A percentile compares a stretch with the other conserved stretches of the same genome.
phyloP scores from a whole-genome alignment of 1,140 invertebrate species.

The Papilio glaucus region DNA sequence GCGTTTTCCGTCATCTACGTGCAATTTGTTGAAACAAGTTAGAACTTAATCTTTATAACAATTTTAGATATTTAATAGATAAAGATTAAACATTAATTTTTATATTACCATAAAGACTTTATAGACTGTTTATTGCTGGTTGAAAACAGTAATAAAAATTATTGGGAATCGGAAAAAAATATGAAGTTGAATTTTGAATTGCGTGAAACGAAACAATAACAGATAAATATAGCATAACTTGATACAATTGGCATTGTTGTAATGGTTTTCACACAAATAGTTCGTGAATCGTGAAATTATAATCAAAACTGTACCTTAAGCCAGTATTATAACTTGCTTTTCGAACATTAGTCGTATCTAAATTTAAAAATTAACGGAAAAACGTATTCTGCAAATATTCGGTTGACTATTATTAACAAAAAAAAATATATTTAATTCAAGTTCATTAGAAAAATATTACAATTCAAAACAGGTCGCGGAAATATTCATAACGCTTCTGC shows the following conservation, averaged over 20 bases:
- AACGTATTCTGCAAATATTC: slow-evolving; percentile 7
- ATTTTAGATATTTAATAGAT: background rate
- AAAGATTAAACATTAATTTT: background rate
- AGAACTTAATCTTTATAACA: no score
- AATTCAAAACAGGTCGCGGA: slow-evolving; percentile 29
- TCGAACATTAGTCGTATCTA: background rate
- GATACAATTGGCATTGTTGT: no score
- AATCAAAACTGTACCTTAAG: no score
- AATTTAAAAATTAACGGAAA: slow-evolving; percentile 30
- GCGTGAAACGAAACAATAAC: no score
- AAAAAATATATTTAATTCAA: background rate
- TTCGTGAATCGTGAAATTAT: no score
- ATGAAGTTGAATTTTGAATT: no score
- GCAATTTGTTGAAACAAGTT: slow-evolving; percentile 40
- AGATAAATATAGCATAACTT: no score
- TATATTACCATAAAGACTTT: background rate
- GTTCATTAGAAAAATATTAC: slow-evolving; percentile 30
- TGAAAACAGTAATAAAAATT: no score
- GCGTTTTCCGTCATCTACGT: slow-evolving; percentile 49
- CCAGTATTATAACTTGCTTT: no score
- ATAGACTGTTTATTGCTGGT: no score
- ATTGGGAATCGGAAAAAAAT: no score
- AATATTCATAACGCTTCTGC: slow-evolving; percentile 3
- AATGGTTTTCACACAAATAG: no score
- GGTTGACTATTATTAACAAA: background rate